A percentile compares a stretch with the other conserved stretches of the same genome.
Evolutionary conservation across 2,888 invertebrate genomes (phyloP).

Genomic region (Diadromus collaris): DNA sequence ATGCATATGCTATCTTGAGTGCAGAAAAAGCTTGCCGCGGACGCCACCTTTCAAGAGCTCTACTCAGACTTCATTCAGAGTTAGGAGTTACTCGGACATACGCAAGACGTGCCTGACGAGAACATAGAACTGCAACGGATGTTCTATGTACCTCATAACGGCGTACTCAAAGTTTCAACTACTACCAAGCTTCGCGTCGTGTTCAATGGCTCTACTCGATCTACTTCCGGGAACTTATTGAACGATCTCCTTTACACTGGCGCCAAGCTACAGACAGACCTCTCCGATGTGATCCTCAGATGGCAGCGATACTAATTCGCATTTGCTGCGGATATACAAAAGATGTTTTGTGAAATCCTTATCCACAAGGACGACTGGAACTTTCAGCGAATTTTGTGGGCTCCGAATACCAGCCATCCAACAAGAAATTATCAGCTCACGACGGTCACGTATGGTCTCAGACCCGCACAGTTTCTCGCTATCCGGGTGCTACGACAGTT

Average conservation of each 20-base stretch:
- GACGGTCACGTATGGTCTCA: conserved; percentile 44
- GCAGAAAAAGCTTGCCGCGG: conserved; percentile 5
- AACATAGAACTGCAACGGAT: neutral
- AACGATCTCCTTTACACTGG: conserved; percentile 43
- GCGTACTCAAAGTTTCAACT: conserved; percentile 15
- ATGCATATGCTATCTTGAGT: neutral
- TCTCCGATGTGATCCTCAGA: conserved; percentile 5
- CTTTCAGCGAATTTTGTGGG: conserved; percentile 43
- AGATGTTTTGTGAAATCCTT: conserved; percentile 47
- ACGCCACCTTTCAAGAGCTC: neutral
- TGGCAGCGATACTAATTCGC: conserved; percentile 37
- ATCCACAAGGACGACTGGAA: conserved; percentile 37
- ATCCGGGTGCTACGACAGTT: conserved; percentile 33
- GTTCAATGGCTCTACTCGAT: conserved; percentile 41
- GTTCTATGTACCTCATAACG: conserved; percentile 26
- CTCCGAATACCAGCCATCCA: neutral
- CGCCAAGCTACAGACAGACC: conserved; percentile 26
- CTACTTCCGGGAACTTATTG: conserved; percentile 29
- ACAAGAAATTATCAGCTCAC: conserved; percentile 25
- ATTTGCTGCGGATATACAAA: conserved; percentile 44
- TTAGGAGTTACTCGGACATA: conserved; percentile 32
- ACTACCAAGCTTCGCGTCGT: conserved; percentile 43
- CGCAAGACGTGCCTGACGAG: neutral
- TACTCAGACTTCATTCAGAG: conserved; percentile 22
- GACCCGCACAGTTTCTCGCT: conserved; percentile 31